phyloP scores from a whole-genome alignment of 2,797 vertebrate species.

The Leucoraja ocellata region DNA sequence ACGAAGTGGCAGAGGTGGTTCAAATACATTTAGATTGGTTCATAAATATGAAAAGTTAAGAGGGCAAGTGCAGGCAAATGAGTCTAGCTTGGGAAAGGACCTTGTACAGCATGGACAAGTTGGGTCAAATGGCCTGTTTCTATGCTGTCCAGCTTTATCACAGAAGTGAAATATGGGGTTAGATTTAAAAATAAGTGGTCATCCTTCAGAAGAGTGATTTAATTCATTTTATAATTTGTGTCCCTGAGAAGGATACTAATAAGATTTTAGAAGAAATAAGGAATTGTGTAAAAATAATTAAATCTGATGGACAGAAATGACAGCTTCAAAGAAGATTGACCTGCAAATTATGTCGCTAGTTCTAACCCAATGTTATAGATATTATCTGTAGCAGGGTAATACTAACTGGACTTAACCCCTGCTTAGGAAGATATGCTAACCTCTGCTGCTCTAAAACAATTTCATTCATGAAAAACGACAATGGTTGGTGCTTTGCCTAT shows the following conservation, averaged over 20 bases:
- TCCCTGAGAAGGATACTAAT: neutral
- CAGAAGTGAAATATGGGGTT: too few species aligned
- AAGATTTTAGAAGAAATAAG: neutral
- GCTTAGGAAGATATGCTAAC: neutral
- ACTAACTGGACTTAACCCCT: too few species aligned
- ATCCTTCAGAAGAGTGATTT: neutral
- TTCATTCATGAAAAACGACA: neutral
- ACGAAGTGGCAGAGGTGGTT: too few species aligned
- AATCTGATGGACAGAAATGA: neutral
- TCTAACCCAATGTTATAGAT: neutral
- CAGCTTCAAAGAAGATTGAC: neutral
- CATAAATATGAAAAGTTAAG: too few species aligned
- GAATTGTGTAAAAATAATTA: neutral
- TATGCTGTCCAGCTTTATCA: too few species aligned
- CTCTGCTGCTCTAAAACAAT: neutral
- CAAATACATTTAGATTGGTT: too few species aligned
- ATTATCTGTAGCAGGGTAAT: too few species aligned
- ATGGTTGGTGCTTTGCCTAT: neutral
- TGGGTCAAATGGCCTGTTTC: too few species aligned
- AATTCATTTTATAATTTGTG: neutral
- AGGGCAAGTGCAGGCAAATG: too few species aligned
- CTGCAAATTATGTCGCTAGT: neutral
- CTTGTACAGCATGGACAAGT: too few species aligned
- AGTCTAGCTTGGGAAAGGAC: too few species aligned
- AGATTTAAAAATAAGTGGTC: neutral